phyloP scores from a whole-genome alignment of 2,888 invertebrate species.

The Agriotes lineatus region DNA sequence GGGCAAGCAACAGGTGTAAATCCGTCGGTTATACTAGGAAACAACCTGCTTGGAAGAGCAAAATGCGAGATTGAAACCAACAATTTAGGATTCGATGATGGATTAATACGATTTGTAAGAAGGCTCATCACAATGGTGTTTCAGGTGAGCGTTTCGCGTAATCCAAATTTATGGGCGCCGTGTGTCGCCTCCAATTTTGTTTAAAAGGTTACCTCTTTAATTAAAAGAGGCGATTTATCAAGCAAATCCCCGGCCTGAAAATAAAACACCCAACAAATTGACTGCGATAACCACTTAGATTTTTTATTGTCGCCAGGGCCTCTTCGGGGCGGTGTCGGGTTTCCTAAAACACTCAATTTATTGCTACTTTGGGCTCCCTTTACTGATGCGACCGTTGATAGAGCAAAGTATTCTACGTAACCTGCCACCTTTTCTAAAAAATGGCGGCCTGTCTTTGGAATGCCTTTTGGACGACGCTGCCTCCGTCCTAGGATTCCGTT shows the following conservation, averaged over 20 bases:
- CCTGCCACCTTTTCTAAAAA: slow-evolving; percentile 56
- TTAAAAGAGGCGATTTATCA: slow-evolving; percentile 12
- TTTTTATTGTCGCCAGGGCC: slow-evolving; percentile 46
- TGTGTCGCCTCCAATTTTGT: slow-evolving; percentile 11
- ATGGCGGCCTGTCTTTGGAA: slow-evolving; percentile 56
- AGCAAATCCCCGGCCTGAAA: slow-evolving; percentile 29
- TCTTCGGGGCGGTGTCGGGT: slow-evolving; percentile 49
- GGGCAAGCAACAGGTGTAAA: too few species aligned
- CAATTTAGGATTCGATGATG: too few species aligned
- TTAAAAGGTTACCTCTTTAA: slow-evolving; percentile 15
- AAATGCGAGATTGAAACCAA: too few species aligned
- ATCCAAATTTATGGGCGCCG: slow-evolving; percentile 1
- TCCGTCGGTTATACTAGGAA: too few species aligned
- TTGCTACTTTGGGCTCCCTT: slow-evolving; percentile 58
- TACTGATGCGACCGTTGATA: slow-evolving; percentile 43
- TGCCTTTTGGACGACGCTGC: slow-evolving; percentile 41
- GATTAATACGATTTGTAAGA: too few species aligned
- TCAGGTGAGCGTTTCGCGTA: too few species aligned
- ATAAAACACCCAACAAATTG: slow-evolving; percentile 54
- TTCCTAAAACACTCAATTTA: slow-evolving; percentile 58
- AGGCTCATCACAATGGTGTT: too few species aligned
- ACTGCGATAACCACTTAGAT: slow-evolving; percentile 54
- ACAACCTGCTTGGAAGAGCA: too few species aligned
- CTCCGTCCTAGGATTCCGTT: too few species aligned
- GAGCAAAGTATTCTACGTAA: slow-evolving; percentile 52